Conservation (phyloP, 37 sponge, comb jelly and placozoan species). For the Eunapius fragilis region DNA sequence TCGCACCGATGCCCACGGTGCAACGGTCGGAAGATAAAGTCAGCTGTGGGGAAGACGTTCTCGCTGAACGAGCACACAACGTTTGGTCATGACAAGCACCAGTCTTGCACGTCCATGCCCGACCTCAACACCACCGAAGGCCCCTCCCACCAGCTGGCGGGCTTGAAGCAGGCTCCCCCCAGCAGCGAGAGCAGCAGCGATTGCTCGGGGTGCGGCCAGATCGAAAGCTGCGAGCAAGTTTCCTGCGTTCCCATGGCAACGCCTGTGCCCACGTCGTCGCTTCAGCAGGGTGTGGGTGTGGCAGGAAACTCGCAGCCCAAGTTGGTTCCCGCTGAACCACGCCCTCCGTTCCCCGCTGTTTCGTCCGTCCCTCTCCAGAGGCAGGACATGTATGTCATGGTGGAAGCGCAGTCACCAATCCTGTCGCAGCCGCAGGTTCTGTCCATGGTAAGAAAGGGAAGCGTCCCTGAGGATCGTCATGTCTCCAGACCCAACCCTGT, state of each 20-base stretch:
- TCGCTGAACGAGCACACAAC: conserved; percentile 10
- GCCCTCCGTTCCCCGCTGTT: background rate
- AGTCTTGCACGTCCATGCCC: conserved; percentile 25
- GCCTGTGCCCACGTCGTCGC: background rate
- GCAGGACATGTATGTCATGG: background rate
- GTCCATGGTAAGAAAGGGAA: background rate
- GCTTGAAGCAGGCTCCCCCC: background rate
- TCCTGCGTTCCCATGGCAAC: background rate
- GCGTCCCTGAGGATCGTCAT: too few species aligned
- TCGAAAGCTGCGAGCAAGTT: background rate
- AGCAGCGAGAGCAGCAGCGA: background rate
- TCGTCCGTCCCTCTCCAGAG: background rate
- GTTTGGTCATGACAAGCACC: background rate
- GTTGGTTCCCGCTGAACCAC: background rate
- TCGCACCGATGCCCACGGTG: conserved; percentile 29
- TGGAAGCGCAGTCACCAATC: background rate
- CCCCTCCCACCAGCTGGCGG: background rate
- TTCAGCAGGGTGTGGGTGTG: background rate
- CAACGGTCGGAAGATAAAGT: conserved; percentile 6
- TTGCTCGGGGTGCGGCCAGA: conserved; percentile 7
- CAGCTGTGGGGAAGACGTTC: conserved; percentile 32
- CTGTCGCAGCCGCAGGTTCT: background rate
- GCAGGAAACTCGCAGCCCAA: background rate
- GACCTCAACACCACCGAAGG: conserved; percentile 43
- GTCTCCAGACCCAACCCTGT: background rate